phyloP scores from a whole-genome alignment of 1,140 invertebrate species.

The Acromyrmex echinatior region DNA sequence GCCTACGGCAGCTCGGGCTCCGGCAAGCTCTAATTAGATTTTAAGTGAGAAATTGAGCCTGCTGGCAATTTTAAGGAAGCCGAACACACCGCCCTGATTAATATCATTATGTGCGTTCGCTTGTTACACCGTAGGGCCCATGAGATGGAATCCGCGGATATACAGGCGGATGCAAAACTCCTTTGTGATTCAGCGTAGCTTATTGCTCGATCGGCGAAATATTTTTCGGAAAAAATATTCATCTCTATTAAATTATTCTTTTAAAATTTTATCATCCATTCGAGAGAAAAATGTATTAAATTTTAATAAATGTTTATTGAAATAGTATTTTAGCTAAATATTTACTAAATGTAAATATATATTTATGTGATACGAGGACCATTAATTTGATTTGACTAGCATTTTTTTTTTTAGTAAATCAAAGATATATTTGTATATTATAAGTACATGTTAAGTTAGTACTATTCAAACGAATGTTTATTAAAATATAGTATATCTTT shows the following conservation, averaged over 20 bases:
- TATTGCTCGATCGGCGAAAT: neutral
- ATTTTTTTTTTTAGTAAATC: no score
- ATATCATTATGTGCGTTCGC: conserved; percentile 85
- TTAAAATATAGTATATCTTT: no score
- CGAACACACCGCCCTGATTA: conserved; percentile 85
- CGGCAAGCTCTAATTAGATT: conserved; percentile 85
- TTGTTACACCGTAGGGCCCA: conserved; percentile 67
- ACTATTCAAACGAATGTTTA: no score
- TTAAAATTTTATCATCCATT: neutral
- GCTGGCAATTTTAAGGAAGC: conserved; percentile 87
- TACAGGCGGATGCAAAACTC: conserved; percentile 59
- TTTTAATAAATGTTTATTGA: no score
- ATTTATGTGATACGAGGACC: no score
- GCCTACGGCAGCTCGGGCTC: conserved; percentile 61
- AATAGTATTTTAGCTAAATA: no score
- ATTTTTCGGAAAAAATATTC: neutral
- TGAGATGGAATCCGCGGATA: conserved; percentile 65
- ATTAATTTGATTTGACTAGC: no score
- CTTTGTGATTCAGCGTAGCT: conserved; percentile 12
- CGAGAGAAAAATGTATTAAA: no score
- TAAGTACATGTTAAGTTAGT: no score
- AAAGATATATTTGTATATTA: no score
- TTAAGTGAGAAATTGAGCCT: conserved; percentile 87
- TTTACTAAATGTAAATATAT: no score
- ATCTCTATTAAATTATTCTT: neutral